These are phyloP conservation scores for Amiota minor DNA, from an alignment of 2,888 invertebrate genomes.

Conservation along the genomic window DNA sequence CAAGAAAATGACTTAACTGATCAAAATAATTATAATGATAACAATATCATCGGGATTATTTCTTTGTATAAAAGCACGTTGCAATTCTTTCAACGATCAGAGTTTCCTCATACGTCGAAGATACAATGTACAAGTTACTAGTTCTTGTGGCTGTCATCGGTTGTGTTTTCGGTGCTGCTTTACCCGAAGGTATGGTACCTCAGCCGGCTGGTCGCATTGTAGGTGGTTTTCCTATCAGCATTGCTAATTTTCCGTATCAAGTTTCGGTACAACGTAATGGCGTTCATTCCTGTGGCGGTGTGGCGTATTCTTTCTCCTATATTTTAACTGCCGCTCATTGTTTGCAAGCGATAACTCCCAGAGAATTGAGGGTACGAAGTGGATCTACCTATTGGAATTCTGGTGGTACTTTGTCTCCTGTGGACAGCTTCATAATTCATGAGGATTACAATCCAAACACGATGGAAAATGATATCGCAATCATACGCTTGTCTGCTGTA, in stretches of 20 bases:
- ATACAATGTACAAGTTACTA: slow-evolving; percentile 40
- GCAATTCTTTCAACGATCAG: not conserved
- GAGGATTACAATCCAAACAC: slow-evolving; percentile 73
- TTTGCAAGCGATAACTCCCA: slow-evolving; percentile 56
- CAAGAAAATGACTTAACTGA: too few relatives aligned
- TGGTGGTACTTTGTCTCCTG: slow-evolving; percentile 54
- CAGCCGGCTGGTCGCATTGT: slow-evolving; percentile 59
- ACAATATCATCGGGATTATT: too few relatives aligned
- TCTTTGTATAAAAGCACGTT: not conserved
- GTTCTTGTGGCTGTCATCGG: slow-evolving; percentile 48
- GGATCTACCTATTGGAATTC: slow-evolving; percentile 74
- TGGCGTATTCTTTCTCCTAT: slow-evolving; percentile 73
- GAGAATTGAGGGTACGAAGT: slow-evolving; percentile 72
- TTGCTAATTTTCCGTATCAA: slow-evolving; percentile 58
- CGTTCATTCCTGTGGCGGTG: slow-evolving; percentile 76
- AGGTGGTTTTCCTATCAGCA: slow-evolving; percentile 56
- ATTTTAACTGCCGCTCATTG: slow-evolving; percentile 78
- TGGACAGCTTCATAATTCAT: slow-evolving; percentile 67
- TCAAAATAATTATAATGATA: too few relatives aligned
- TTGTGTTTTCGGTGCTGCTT: slow-evolving; percentile 48
- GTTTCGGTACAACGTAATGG: slow-evolving; percentile 64
- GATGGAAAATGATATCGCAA: slow-evolving; percentile 76
- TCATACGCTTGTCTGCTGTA: slow-evolving; percentile 74
- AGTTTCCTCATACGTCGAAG: too few relatives aligned
- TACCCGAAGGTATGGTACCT: slow-evolving; percentile 52